Evolutionary conservation across 1,140 invertebrate species (phyloP), one percentile per base, ranked within the genome.

Genomic region (Drosophila arawakana): DNA sequence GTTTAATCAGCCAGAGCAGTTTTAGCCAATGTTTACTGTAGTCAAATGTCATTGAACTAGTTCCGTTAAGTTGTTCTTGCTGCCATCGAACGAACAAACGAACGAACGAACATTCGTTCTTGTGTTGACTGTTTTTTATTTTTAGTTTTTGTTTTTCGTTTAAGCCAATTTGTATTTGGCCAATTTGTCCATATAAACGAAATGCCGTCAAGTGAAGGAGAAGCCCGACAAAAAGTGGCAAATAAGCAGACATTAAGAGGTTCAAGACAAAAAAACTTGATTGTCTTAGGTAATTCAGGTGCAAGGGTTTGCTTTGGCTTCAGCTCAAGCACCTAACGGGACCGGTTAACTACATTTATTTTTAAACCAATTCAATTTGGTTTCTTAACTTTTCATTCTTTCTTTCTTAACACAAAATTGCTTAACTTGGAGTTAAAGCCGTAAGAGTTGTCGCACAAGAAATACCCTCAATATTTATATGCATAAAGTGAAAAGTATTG

Each of bases 41-140:
- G n/a, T 30, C 11, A 25, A 49, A 25, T 21, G 49, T 57, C 77
- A 84, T 85, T 84, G 81, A 84, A 84, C 81, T 80, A 85, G 81
- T 84, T 85, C 81, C 66, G 76, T 68, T 83, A 67, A 47, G 41
- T 21, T 47, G 46, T 41, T 46, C 47, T 58, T 49, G 37, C 43
- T 57, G 47, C 49, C 13, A 18, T 43, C 35, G 44, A 8, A 13
- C 21, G 3, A 8, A 30, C 52, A 49, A n/a, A 39, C 25, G 44
- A 8, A 13, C 21, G 6, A 8, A 30, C 52, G 55, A n/a, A 39
- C 25, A 59, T 13, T 15, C 54, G 37, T 52, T 55, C 44, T 75
- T 70, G 34, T 47, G 57, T 59, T 50, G 10, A 49, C 43, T 39
- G 10, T 61, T 46, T 30, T 41, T 54, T 72, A 34, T 70, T 44